Percentiles rank a stretch among this genome's conserved stretches.
phyloP scores from a whole-genome alignment of 2,797 vertebrate genomes.

The Sciaenops ocellatus region DNA sequence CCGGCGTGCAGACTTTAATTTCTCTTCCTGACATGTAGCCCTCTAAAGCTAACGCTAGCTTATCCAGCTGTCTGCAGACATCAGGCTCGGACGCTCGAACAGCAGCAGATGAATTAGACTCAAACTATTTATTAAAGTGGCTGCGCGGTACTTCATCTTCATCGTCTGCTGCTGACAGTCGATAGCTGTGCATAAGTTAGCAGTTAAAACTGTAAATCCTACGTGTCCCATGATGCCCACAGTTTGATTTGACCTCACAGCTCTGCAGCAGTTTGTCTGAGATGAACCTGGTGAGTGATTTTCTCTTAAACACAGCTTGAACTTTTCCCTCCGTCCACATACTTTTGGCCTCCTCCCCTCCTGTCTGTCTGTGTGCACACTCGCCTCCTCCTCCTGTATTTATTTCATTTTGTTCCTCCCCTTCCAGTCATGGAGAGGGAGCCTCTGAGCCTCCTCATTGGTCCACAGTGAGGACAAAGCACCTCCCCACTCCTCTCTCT shows the following conservation, averaged over 20 bases:
- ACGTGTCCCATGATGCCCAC: not conserved
- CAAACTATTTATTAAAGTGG: slow-evolving; percentile 13
- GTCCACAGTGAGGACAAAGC: slow-evolving; percentile 2
- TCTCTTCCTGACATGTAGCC: not conserved
- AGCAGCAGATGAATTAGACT: slow-evolving; percentile 7
- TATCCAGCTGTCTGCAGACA: not conserved
- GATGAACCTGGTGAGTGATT: too few species aligned
- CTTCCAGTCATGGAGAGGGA: slow-evolving; percentile 39
- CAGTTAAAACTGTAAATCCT: not conserved
- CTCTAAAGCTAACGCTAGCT: not conserved
- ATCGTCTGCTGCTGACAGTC: slow-evolving; percentile 4
- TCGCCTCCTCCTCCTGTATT: slow-evolving; percentile 26
- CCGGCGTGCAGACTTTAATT: not conserved
- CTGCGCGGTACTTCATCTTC: slow-evolving; percentile 11
- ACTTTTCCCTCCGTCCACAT: slow-evolving; percentile 15
- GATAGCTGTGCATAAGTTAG: not conserved
- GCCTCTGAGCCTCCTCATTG: slow-evolving; percentile 50
- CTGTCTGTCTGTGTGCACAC: not conserved
- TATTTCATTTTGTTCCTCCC: slow-evolving; percentile 58
- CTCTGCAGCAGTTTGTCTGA: too few species aligned
- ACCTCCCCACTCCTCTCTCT: slow-evolving; percentile 37
- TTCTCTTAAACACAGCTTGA: not conserved
- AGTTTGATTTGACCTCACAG: too few species aligned
- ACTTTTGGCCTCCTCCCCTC: slow-evolving; percentile 12
- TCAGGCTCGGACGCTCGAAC: not conserved